Conservation (phyloP, 2,797 vertebrate species). For the Chaetophractus vellerosus region DNA sequence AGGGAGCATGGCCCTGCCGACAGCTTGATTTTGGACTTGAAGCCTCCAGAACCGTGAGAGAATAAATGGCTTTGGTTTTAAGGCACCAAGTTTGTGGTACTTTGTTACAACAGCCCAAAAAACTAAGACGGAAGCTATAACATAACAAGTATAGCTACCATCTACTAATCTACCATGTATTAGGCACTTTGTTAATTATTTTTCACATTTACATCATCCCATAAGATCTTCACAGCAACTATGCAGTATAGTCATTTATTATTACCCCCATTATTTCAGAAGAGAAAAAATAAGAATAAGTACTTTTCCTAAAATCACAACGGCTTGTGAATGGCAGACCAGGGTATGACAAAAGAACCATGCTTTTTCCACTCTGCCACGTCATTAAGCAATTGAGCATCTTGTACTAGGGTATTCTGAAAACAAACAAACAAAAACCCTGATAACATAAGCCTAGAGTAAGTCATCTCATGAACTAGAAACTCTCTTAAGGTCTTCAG, state of each 20-base stretch:
- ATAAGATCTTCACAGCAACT: neutral
- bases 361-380: neutral
- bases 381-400: neutral
- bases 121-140: no score
- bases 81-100: no score
- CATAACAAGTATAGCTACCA: no score
- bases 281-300: neutral
- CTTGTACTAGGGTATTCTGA: neutral
- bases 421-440: neutral
- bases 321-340: neutral
- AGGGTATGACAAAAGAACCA: neutral
- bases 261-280: neutral
- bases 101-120: no score
- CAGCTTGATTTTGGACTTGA: no score
- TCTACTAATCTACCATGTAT: neutral
- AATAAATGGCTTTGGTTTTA: no score
- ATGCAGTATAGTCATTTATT: neutral
- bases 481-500: neutral
- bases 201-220: neutral
- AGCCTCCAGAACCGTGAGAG: no score
- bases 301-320: neutral
- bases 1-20: neutral
- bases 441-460: neutral
- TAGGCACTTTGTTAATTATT: neutral
- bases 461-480: neutral